Base-by-base conservation (phyloP, 2,888 invertebrate species). In the Brachyopa scutellaris region DNA sequence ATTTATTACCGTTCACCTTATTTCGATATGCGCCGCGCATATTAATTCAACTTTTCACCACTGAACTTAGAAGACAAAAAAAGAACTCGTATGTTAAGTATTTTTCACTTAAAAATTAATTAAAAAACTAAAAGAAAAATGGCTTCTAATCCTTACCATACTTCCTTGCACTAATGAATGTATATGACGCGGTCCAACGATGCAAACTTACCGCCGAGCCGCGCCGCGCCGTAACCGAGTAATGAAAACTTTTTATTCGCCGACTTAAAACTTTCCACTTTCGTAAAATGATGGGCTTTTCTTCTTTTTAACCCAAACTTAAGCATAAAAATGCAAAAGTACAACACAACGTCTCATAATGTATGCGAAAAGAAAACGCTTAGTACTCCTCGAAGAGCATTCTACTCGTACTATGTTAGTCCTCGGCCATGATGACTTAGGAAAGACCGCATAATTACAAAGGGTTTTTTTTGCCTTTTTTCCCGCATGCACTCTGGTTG, bases 71-170 rank as follows among this genome's bases (percentile, higher is more conserved):
- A n/a, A n/a, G n/a, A n/a, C n/a, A n/a, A n/a, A n/a, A n/a, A n/a
- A n/a, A n/a, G n/a, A n/a, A n/a, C n/a, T n/a, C n/a, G 17, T 62
- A 31, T 36, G 62, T 47, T 62, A 4, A 45, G 33, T 62, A 74
- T 80, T 80, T 74, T 70, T 70, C 62, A 80, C 69, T 80, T 76
- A 80, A 80, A 80, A 74, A 74, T 80, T 80, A 80, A 80, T 80
- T 80, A 70, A 74, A 80, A 80, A 80, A 74, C 69, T 80, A 5
- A 31, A 49, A 26, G 11, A 62, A 67, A 59, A 70, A 74, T 64
- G 21, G 29, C 57, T 23, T 36, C 74, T 80, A 74, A 76, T 80
- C 69, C 74, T 31, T 38, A 47, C 51, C 57, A 45, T 53, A 47
- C 45, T 51, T 59, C 15, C 26, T 33, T n/a, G 0, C 55, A 21